Percentiles rank a stretch among this genome's conserved stretches.
Evolutionary conservation across 2,888 invertebrate genomes (phyloP).

Genomic region (Hirtodrosophila histrioides): DNA sequence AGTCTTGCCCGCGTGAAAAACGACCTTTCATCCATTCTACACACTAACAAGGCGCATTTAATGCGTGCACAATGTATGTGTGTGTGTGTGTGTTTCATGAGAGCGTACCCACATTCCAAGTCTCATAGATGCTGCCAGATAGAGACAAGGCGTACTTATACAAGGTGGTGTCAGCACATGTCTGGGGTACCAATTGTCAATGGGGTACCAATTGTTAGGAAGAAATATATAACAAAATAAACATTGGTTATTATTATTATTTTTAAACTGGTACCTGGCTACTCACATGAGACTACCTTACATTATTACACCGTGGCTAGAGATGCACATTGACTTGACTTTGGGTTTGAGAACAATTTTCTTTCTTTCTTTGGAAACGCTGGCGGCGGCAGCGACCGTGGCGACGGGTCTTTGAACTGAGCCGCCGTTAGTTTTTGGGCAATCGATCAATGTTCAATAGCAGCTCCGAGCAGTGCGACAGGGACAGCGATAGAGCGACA

Average conservation of each 20-base stretch:
- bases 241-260: too few relatives aligned
- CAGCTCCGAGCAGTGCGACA: conserved; percentile 14
- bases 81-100: conserved; percentile 52
- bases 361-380: conserved; percentile 59
- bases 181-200: background rate
- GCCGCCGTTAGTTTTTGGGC: conserved; percentile 73
- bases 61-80: conserved; percentile 28
- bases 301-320: conserved; percentile 6
- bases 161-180: background rate
- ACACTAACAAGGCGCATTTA: conserved; percentile 73
- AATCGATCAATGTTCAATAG: conserved; percentile 73
- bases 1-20: conserved; percentile 74
- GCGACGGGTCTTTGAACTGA: conserved; percentile 68
- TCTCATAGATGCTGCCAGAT: conserved; percentile 64
- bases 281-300: too few relatives aligned
- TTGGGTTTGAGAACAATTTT: conserved; percentile 72
- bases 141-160: conserved; percentile 9
- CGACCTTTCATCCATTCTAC: conserved; percentile 76
- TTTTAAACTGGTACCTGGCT: too few relatives aligned
- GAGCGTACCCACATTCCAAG: conserved; percentile 70
- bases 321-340: conserved; percentile 64
- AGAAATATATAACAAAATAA: too few relatives aligned
- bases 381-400: too few relatives aligned
- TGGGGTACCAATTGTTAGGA: too few relatives aligned
- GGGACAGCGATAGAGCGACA: conserved; percentile 6